Evolutionary conservation across 2,797 vertebrate species (phyloP), one percentile per base, ranked within the genome.

Genomic region (Melopsittacus undulatus): DNA sequence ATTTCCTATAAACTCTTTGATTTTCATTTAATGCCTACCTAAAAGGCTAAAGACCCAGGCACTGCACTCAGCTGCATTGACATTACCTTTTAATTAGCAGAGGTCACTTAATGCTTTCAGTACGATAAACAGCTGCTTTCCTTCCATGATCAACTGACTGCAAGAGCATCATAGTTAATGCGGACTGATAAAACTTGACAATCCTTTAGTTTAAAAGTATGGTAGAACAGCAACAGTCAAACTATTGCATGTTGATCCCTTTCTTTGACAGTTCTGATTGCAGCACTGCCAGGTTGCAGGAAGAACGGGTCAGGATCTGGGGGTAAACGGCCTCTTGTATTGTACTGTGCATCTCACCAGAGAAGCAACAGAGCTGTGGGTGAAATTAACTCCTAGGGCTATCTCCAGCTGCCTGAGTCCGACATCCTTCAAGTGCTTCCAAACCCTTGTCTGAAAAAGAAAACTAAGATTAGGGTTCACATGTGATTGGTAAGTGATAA

Each of bases 81-180:
- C 96, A 95, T 97, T 97, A 97, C 97, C 97, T 98, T 97, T 98
- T 97, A 98, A 98, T 98, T 98, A 98, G 97, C 87, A 97, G 78
- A 45, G 89, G 95, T 95, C 97, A 97, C 94, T 97, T 96, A 96
- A 90, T 94, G 97, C 91, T 96, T 96, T 97, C 95, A 96, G 94
- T 85, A 95, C 88, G 79, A 94, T 92, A 92, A 95, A 84, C 92
- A 94, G 86, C 86, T 92, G 77, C 85, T 92, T 92, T 83, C 85
- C 62, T 94, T 62, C 73, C 76, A 20, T 34, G 78, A 91, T 92
- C 84, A 95, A 76, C 90, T 94, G 79, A 72, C 94, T 94, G 79
- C 74, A 75, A 74, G 80, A 94, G 75, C 93, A 91, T 42, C 72
- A 45, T 74, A 12, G 68, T 91, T 96, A 93, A 95, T 83, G 94